Base-by-base conservation (phyloP, 2,113 vertebrate species). In the Crotalus horridus region DNA sequence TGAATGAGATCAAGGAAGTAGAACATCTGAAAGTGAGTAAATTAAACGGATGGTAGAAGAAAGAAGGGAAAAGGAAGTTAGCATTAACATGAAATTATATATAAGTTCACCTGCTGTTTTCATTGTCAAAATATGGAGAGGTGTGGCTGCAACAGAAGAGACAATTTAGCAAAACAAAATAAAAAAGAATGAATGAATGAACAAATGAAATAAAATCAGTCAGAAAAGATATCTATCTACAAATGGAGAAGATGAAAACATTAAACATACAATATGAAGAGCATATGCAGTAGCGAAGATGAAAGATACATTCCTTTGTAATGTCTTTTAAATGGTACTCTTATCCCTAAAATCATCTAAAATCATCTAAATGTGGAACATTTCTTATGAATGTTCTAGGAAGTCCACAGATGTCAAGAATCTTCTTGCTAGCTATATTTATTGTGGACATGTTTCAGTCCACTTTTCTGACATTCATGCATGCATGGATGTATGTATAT, bases 91-190 rank as follows among this genome's bases (percentile, higher is more conserved):
- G 92, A 97, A 98, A 98, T 97, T 95, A 98, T 97, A 97, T 98
- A 98, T 96, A 97, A 94, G 96, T 98, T 99, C 99, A 99, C 99
- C 99, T 99, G 99, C 99, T 99, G 98, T 98, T 98, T 98, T 99
- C 99, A 98, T 98, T 98, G 96, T 99, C 98, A 97, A 97, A 98
- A 98, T 98, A 99, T 97, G 99, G 99, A 99, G 99, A 99, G 96
- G 98, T 97, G 94, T 93, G 98, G 98, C 99, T 99, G 98, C 96
- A 98, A 98, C 93, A 98, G 97, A 98, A 98, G 96, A 98, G 96
- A 98, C 96, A 98, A 97, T 97, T 98, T 97, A 98, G 97, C 96
- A 98, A 94, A 97, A 96, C 96, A 94, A 97, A 94, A 64, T 81
- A 92, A 85, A 58, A 89, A 89, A 58, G 90, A 90, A 54, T 74